Percentiles rank a stretch among this genome's conserved stretches.
Conservation (phyloP, 2,797 vertebrate genomes). For the Ambastaia sidthimunki region DNA sequence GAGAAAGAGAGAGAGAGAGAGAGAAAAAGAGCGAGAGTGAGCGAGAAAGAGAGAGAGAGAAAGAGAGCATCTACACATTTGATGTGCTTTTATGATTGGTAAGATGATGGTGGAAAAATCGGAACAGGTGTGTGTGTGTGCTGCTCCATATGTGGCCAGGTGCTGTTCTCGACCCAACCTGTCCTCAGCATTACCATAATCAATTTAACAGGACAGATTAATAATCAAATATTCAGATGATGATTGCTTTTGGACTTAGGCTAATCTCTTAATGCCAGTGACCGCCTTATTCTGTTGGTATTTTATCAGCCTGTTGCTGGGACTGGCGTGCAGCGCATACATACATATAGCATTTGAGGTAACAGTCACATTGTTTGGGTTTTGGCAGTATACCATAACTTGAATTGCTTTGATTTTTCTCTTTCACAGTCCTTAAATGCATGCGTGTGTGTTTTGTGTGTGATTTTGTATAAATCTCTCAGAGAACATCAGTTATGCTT, state of each 20-base stretch:
- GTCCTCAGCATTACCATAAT: constrained; percentile 75
- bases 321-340: constrained; percentile 15
- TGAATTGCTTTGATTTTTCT: constrained; percentile 22
- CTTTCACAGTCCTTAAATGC: constrained; percentile 17
- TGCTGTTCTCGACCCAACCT: constrained; percentile 71
- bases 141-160: constrained; percentile 71
- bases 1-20: constrained; percentile 47
- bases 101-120: constrained; percentile 45
- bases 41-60: constrained; percentile 65
- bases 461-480: constrained; percentile 82
- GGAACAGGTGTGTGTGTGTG: constrained; percentile 7
- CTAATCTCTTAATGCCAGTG: constrained; percentile 81
- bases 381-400: constrained; percentile 4
- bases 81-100: constrained; percentile 42
- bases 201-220: constrained; percentile 82
- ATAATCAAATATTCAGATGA: constrained; percentile 84
- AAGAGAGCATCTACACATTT: constrained; percentile 72
- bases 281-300: constrained; percentile 70
- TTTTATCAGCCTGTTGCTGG: constrained; percentile 70
- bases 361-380: not conserved
- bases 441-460: constrained; percentile 54
- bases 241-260: constrained; percentile 78
- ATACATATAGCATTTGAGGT: constrained; percentile 47
- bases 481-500: constrained; percentile 84
- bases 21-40: too few species aligned